Percentiles rank a stretch among this genome's conserved stretches.
Conservation (phyloP, 2,797 vertebrate species). For the Pseudochromis fuscus region DNA sequence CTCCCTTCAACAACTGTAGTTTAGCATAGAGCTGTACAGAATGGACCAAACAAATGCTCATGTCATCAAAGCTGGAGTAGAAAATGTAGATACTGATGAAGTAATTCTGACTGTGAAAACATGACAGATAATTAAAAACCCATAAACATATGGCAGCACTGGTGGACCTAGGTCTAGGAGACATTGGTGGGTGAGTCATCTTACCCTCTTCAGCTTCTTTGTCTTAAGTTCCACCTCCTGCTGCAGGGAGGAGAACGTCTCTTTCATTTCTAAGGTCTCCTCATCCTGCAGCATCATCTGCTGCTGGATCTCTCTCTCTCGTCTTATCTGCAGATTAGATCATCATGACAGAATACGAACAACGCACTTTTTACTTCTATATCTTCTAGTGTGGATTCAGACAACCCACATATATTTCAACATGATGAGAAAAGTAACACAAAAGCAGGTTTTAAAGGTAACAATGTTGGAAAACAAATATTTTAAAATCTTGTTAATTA, state of each 20-base stretch:
- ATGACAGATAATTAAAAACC: neutral
- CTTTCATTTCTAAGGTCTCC: slow-evolving; percentile 94
- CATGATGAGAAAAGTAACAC: neutral
- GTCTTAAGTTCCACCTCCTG: slow-evolving; percentile 98
- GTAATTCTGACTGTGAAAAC: no score
- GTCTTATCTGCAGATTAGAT: slow-evolving; percentile 87
- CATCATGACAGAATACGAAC: neutral
- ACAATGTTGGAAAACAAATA: neutral
- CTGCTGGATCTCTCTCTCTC: slow-evolving; percentile 95
- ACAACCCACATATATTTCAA: neutral
- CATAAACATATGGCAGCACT: no score
- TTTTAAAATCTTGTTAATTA: slow-evolving; percentile 54
- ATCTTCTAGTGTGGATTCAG: no score
- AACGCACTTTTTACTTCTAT: neutral
- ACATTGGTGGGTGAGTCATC: slow-evolving; percentile 42
- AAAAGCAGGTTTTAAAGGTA: neutral
- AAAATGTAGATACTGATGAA: neutral
- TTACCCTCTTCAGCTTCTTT: slow-evolving; percentile 96
- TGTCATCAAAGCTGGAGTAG: neutral
- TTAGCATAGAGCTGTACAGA: slow-evolving; percentile 90
- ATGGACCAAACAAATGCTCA: neutral
- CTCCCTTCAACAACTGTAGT: slow-evolving; percentile 93
- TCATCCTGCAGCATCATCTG: slow-evolving; percentile 94
- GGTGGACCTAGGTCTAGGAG: no score
- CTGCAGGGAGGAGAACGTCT: slow-evolving; percentile 94